These are phyloP conservation scores for Bombylius major DNA, from an alignment of 2,888 invertebrate species.

Conservation along the genomic window DNA sequence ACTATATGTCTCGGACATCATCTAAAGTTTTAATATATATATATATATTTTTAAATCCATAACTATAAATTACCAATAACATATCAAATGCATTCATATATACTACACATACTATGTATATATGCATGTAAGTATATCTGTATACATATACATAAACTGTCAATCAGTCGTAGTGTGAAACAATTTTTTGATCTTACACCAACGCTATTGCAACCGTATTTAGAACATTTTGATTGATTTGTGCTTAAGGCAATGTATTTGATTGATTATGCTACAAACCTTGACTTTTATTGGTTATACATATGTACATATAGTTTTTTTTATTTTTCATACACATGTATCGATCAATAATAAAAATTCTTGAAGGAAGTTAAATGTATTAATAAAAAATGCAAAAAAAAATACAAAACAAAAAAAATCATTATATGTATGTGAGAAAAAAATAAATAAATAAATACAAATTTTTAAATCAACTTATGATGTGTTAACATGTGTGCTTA, in stretches of 20 bases:
- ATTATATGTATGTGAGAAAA: too few species aligned
- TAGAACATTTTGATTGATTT: constrained; percentile 6
- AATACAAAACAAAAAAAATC: too few species aligned
- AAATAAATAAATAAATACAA: too few species aligned
- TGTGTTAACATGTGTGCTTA: too few species aligned
- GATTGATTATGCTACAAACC: constrained; percentile 1
- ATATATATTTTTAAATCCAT: too few species aligned
- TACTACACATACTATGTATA: neutral
- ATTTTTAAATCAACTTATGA: too few species aligned
- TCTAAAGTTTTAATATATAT: neutral
- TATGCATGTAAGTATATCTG: neutral
- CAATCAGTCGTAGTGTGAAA: neutral
- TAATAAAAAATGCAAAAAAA: too few species aligned
- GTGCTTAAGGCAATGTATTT: constrained; percentile 1
- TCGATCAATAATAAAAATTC: too few species aligned
- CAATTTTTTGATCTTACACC: neutral
- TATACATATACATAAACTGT: neutral
- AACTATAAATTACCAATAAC: too few species aligned
- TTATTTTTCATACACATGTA: neutral
- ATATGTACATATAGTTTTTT: too few species aligned
- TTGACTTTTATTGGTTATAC: neutral
- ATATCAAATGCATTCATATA: neutral
- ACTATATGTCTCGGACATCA: neutral
- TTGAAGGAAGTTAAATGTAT: too few species aligned
- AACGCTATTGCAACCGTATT: constrained; percentile 5